Base-by-base conservation (phyloP, 2,888 invertebrate genomes). In the Acanthosepion pharaonis region DNA sequence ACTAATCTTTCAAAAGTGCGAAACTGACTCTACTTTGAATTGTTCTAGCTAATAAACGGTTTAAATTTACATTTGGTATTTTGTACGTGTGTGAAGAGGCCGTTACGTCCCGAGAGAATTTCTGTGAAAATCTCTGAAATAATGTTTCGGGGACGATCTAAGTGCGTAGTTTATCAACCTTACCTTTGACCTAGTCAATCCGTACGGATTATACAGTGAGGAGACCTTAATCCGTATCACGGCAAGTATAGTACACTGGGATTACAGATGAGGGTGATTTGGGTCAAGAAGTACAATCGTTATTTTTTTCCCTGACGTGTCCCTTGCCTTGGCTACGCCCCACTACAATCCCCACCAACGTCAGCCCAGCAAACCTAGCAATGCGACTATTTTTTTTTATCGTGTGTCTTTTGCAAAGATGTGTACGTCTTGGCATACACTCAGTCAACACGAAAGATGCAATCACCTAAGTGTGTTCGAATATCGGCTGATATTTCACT, bases 251-350 rank as follows among this genome's bases (percentile, higher is more conserved):
- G 78, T 78, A n/a, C 78, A 33, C n/a, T 15, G n/a, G 78, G 78
- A 78, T 78, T 33, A 78, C 2, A 15, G 78, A 9, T 78, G n/a
- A 78, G 78, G 33, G 33, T 15, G 18, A n/a, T 11, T 78, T 15
- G 78, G 78, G 78, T 78, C 78, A n/a, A 78, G n/a, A 78, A 78
- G 78, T 78, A n/a, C 78, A n/a, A 78, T 78, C 78, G n/a, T n/a
- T 78, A 33, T 51, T 51, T 51, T 51, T 51, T 51, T 0, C 9
- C 51, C 51, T 11, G 51, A 51, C 8, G 15, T 51, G 51, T 51
- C 51, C 15, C 51, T 15, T 11, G 15, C 51, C 6, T 15, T 11
- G 15, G 5, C 6, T 11, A 51, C 51, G 51, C 9, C 0, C 51
- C 8, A 51, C 51, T 15, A 1, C 15, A 15, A 15, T 51, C 8